phyloP scores from a whole-genome alignment of 2,113 vertebrate species.

The Lepidothrix coronata region DNA sequence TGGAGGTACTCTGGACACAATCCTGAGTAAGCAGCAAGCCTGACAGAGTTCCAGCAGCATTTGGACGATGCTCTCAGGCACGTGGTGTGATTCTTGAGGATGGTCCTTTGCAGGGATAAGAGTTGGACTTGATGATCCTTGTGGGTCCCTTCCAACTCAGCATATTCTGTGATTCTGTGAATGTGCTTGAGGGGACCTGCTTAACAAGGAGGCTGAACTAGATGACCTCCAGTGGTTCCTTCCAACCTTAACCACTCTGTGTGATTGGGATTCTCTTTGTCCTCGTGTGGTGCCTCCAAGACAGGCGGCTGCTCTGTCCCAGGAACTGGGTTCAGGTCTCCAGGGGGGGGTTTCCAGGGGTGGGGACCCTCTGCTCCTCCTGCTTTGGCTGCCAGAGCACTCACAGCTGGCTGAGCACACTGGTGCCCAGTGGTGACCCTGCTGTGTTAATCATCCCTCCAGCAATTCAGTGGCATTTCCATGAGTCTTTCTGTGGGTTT shows the following conservation, averaged over 20 bases:
- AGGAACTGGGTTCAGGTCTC: not conserved
- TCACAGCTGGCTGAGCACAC: accelerated
- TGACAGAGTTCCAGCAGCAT: not conserved
- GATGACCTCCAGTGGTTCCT: not conserved
- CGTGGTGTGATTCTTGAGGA: not conserved
- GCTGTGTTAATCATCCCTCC: accelerated
- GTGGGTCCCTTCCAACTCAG: not conserved
- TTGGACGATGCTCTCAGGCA: not conserved
- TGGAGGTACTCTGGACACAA: not conserved
- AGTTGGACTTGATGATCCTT: not conserved
- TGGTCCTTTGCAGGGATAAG: not conserved
- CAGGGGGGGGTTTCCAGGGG: not conserved
- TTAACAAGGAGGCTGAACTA: not conserved
- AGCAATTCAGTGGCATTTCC: not conserved
- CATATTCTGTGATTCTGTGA: not conserved
- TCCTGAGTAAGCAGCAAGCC: not conserved
- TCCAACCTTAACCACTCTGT: not conserved
- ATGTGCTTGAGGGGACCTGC: not conserved
- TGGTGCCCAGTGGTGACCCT: not conserved
- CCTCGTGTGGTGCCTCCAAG: accelerated
- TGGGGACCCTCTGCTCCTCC: not conserved
- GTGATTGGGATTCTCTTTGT: not conserved
- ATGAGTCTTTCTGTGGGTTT: not conserved
- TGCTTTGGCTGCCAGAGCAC: accelerated
- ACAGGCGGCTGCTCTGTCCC: accelerated